A percentile compares a stretch with the other conserved stretches of the same genome.
Conservation (phyloP, 2,113 vertebrate genomes). For the Rhadina sibilatrix region DNA sequence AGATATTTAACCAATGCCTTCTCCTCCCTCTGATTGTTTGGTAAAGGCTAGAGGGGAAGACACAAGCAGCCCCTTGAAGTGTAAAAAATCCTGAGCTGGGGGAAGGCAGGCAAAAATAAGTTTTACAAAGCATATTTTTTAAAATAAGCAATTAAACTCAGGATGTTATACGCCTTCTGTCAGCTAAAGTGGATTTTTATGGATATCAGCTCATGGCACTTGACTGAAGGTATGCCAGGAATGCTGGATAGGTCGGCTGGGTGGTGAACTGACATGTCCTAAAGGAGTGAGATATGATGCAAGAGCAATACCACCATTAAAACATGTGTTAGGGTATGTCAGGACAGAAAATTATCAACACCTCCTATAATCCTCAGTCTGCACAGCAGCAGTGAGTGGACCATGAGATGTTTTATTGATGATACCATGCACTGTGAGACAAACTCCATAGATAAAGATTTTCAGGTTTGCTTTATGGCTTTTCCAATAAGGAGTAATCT, state of each 20-base stretch:
- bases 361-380: background rate
- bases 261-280: constrained; percentile 4
- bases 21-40: background rate
- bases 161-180: background rate
- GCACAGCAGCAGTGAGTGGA: background rate
- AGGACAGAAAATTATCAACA: constrained; percentile 15
- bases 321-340: background rate
- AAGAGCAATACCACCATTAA: background rate
- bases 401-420: background rate
- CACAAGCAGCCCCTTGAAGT: background rate
- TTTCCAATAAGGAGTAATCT: constrained; percentile 2
- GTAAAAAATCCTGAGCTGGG: background rate
- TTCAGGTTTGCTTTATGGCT: constrained; percentile 11
- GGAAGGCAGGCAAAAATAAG: background rate
- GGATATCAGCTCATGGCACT: background rate
- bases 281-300: constrained; percentile 2
- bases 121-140: background rate
- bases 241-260: constrained; percentile 32
- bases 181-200: constrained; percentile 51
- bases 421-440: background rate
- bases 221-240: constrained; percentile 48
- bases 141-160: background rate
- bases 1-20: background rate
- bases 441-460: background rate
- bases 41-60: background rate